A percentile compares a stretch with the other conserved stretches of the same genome.
phyloP scores from a whole-genome alignment of 2,797 vertebrate species.

The Alca torda region DNA sequence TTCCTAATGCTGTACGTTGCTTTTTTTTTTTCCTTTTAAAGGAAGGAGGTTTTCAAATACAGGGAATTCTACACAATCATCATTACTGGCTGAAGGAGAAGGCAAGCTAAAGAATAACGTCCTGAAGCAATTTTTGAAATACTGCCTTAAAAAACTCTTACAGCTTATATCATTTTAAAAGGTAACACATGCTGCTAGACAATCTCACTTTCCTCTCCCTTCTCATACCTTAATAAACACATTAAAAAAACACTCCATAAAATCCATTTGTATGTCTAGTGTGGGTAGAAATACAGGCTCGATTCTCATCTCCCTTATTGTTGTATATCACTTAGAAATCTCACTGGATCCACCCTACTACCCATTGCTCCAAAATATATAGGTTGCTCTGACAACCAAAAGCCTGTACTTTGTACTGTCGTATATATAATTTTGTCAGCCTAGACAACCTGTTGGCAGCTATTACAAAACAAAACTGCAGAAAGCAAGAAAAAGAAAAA shows the following conservation, averaged over 20 bases:
- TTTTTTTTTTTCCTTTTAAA: background rate
- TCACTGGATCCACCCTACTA: background rate
- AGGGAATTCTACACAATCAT: constrained; percentile 15
- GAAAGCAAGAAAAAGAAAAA: background rate
- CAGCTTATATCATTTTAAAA: constrained; percentile 7
- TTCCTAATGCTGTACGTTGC: background rate
- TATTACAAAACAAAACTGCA: constrained; percentile 24
- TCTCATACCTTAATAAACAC: constrained; percentile 32
- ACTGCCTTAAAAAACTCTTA: constrained; percentile 20
- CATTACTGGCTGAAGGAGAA: background rate
- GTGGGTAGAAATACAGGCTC: background rate
- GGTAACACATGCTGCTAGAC: background rate
- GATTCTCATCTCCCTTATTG: background rate
- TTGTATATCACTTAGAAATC: constrained; percentile 1
- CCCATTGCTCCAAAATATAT: background rate
- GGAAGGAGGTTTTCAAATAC: background rate
- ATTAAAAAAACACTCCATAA: background rate
- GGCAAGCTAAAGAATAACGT: background rate
- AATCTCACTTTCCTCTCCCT: background rate
- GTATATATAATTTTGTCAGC: background rate
- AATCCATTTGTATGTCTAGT: constrained; percentile 14
- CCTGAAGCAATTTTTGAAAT: constrained; percentile 26
- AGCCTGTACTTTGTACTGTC: background rate
- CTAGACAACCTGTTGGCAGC: background rate
- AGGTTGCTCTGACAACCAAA: constrained; percentile 51